phyloP scores from a whole-genome alignment of 2,797 vertebrate genomes.

The Perodicticus potto region DNA sequence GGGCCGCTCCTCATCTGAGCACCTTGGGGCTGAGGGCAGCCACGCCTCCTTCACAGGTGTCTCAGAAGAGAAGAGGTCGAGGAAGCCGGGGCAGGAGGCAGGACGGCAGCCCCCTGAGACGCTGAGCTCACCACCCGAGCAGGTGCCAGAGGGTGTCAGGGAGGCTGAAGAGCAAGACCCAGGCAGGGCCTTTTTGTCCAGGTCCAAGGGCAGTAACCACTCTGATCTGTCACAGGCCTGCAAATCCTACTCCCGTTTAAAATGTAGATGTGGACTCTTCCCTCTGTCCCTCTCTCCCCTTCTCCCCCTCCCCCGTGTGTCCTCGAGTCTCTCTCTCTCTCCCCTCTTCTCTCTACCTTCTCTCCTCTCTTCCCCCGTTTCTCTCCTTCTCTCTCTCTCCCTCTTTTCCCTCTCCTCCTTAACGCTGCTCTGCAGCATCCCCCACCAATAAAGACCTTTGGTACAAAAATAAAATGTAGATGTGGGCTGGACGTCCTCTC shows the following conservation, averaged over 20 bases:
- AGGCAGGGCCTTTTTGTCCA: neutral
- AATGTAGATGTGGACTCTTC: fast-evolving
- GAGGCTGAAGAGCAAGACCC: too few species aligned
- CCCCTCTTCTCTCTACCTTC: too few species aligned
- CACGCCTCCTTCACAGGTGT: neutral
- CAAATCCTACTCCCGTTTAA: neutral
- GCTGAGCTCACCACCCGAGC: neutral
- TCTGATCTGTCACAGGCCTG: neutral
- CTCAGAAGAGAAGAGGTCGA: neutral
- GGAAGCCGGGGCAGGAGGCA: neutral
- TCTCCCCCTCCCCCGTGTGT: too few species aligned
- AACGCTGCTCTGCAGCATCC: too few species aligned
- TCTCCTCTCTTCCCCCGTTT: too few species aligned
- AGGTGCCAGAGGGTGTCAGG: neutral
- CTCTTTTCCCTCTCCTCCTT: too few species aligned
- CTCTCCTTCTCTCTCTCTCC: too few species aligned
- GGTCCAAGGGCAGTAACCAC: neutral
- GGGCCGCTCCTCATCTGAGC: neutral
- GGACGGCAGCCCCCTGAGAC: neutral
- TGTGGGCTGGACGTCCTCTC: fast-evolving
- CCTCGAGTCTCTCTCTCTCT: too few species aligned
- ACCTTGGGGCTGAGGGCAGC: fast-evolving
- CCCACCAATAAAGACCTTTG: too few species aligned
- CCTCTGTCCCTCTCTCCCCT: too few species aligned
- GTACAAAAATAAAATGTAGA: neutral